Evolutionary conservation across 2,113 vertebrate species (phyloP).

Genomic region (Gymnarchus niloticus): DNA sequence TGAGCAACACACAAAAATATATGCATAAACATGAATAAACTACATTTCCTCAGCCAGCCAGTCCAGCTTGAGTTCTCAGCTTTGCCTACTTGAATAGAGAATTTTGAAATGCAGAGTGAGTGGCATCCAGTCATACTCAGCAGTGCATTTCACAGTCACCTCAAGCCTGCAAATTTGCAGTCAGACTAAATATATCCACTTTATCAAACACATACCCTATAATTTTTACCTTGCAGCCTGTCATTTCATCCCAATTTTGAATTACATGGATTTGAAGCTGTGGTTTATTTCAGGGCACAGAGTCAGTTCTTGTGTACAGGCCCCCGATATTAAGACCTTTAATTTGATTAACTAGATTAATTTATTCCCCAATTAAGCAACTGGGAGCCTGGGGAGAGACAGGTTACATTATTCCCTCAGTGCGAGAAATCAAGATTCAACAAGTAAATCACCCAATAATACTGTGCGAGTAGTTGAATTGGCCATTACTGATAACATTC

Average conservation of each 20-base stretch:
- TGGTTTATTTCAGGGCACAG: background rate
- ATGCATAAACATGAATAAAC: slow-evolving; percentile 54
- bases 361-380: background rate
- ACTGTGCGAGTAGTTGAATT: background rate
- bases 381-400: background rate
- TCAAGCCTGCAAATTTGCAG: background rate
- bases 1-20: slow-evolving; percentile 52
- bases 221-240: background rate
- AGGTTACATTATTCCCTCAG: background rate
- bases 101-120: slow-evolving; percentile 1
- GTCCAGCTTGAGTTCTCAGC: slow-evolving; percentile 39
- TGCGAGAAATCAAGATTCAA: background rate
- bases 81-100: background rate
- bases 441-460: background rate
- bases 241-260: background rate
- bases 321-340: background rate
- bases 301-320: background rate
- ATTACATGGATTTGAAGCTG: background rate
- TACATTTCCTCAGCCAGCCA: slow-evolving; percentile 30
- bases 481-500: background rate
- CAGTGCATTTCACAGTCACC: background rate
- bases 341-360: background rate
- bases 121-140: background rate
- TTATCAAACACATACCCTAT: background rate
- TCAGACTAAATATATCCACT: background rate